Conservation (phyloP, 2,888 invertebrate species). For the Penaeus monodon region DNA sequence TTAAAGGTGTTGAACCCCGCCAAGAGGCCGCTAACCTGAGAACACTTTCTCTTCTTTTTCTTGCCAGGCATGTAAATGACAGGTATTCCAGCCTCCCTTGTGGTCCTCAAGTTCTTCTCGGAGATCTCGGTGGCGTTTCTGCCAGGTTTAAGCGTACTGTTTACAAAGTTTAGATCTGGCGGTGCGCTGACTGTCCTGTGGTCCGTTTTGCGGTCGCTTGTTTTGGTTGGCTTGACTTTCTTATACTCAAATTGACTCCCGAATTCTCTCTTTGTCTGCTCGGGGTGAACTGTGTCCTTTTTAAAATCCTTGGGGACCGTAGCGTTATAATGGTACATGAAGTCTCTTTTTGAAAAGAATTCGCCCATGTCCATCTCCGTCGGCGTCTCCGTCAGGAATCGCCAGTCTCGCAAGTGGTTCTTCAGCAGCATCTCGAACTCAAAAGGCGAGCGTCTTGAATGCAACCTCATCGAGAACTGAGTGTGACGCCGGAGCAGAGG, state of each 20-base stretch:
- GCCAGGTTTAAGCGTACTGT: too few species aligned
- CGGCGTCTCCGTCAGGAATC: slow-evolving; percentile 19
- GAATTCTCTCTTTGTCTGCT: not conserved
- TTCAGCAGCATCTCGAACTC: slow-evolving; percentile 28
- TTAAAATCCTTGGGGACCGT: not conserved
- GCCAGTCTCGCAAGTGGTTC: slow-evolving; percentile 15
- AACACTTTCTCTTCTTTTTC: slow-evolving; percentile 33
- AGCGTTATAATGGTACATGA: not conserved
- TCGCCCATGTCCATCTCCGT: slow-evolving; percentile 10
- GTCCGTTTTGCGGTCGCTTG: not conserved
- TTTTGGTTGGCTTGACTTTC: not conserved
- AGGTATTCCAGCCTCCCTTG: slow-evolving; percentile 2
- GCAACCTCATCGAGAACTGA: not conserved
- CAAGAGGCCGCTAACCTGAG: slow-evolving; percentile 33
- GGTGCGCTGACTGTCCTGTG: not conserved
- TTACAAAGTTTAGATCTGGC: too few species aligned
- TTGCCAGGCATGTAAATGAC: slow-evolving; percentile 41
- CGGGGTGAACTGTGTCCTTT: not conserved
- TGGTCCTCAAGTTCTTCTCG: too few species aligned
- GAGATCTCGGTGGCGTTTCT: too few species aligned
- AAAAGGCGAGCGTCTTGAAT: not conserved
- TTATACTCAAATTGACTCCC: not conserved
- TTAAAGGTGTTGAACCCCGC: slow-evolving; percentile 53
- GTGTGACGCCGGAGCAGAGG: not conserved
- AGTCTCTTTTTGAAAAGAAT: slow-evolving; percentile 15